A percentile compares a stretch with the other conserved stretches of the same genome.
Evolutionary conservation across 2,888 invertebrate genomes (phyloP).

Genomic region (Isotomurus palustris): DNA sequence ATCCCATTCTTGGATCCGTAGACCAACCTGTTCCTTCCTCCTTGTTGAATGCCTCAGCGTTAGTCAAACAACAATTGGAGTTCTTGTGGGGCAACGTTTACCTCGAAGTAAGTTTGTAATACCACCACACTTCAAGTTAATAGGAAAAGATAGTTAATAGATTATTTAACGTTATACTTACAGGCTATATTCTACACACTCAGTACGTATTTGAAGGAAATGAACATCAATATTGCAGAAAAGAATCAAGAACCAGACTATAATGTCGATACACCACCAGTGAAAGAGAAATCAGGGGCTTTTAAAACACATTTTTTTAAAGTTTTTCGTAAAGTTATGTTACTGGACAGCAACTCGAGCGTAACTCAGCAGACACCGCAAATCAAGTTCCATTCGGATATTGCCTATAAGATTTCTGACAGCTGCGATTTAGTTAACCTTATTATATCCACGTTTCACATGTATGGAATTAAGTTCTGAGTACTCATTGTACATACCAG

Average conservation of each 20-base stretch:
- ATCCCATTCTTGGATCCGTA: conserved; percentile 96
- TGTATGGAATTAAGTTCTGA: conserved; percentile 25
- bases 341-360: conserved; percentile 22
- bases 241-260: too few relatives aligned
- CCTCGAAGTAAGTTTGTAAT: conserved; percentile 19
- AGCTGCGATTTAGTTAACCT: conserved; percentile 42
- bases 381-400: conserved; percentile 27
- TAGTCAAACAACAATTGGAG: conserved; percentile 63
- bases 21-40: conserved; percentile 66
- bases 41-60: conserved; percentile 66
- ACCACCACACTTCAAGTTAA: too few relatives aligned
- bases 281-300: conserved; percentile 7
- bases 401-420: conserved; percentile 38
- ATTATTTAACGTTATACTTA: background rate
- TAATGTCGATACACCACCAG: background rate
- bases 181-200: conserved; percentile 39
- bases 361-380: conserved; percentile 3
- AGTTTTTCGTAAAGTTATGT: conserved; percentile 26
- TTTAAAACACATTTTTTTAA: too few relatives aligned
- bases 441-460: conserved; percentile 39
- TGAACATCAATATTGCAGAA: background rate
- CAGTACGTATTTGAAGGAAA: conserved; percentile 15
- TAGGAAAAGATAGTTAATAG: background rate
- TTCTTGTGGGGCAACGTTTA: conserved; percentile 62
- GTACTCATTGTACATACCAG: background rate